Base-by-base conservation (phyloP, 2,113 vertebrate species). In the Tyto alba region DNA sequence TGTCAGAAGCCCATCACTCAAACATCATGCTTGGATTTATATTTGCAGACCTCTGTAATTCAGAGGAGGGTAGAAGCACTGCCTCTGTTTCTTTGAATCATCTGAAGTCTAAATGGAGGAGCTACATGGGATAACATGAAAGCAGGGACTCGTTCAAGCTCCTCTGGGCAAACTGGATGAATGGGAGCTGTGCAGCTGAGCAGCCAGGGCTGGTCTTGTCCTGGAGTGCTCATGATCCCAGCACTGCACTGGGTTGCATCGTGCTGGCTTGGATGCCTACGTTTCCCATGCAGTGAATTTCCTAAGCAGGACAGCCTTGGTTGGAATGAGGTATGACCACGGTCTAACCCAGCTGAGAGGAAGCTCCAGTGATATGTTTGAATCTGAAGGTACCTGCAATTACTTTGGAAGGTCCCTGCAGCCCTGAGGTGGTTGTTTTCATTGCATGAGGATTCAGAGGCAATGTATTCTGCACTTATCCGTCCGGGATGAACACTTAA, bases 271-370 rank as follows among this genome's bases (percentile, higher is more conserved):
- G 1, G 45, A 45, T 62, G 19, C 36, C 36, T 50, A 34, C 18
- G 4, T 34, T 78, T 84, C 26, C 47, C n/a, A 41, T 14, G 11
- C 15, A n/a, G 60, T 22, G 45, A n/a, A 50, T 86, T 69, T 69
- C 34, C 68, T 71, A 19, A 80, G 41, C 11, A 23, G 0, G 4
- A 10, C 16, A 76, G 32, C 47, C 21, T 86, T 62, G 17, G 27
- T 3, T n/a, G 36, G 16, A 20, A 62, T 34, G 43, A 34, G 45
- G 2, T n/a, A 10, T 2, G 5, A 71, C 0, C 3, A 77, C 45
- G 11, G 6, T 34, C 67, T 92, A 56, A 48, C 4, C 3, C 30
- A 59, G 22, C 25, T 77, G 59, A 40, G 55, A 63, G 23, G 29
- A 83, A 14, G 10, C 19, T 26, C 10, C 36, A 41, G 45, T 30